Evolutionary conservation across 2,797 vertebrate species (phyloP), one percentile per base, ranked within the genome.

Genomic region (Chromis chromis): DNA sequence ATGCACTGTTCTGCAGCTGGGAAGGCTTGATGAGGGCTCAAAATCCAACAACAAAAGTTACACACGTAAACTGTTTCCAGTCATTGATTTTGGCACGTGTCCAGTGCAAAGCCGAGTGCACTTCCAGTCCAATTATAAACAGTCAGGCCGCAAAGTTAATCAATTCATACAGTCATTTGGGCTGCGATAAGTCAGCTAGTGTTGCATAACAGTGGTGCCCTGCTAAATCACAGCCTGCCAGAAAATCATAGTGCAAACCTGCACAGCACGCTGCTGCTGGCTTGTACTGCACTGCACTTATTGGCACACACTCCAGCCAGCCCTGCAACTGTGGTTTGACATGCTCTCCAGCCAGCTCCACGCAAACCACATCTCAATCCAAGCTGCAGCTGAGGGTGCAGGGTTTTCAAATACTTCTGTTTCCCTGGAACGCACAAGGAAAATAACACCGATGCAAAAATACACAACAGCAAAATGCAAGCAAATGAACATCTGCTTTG

Each of bases 121-220:
- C 81, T 86, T 88, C 85, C 83, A 87, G 83, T 85, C 82, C 88
- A 86, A 91, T 90, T 90, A 88, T 83, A 82, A 87, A 83, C 80
- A 86, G 81, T 78, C 79, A 36, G 79, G 74, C 69, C 28, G 8
- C 76, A 66, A 70, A 83, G 85, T 85, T 86, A 87, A 93, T 93
- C 88, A 90, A 90, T 93, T 91, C 89, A 91, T 86, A 85, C 84
- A 74, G 86, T 76, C 81, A 72, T 88, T 87, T 88, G 77, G 83
- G 78, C 70, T 74, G 74, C 13, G 70, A 89, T 88, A 88, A 87
- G 83, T 90, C 88, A 87, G 88, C 78, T 58, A 63, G 82, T 87
- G 87, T 92, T 92, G 86, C 89, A 42, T 86, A 92, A 91, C 78
- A 76, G 80, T 54, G 69, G 65, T 50, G 74, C 58, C 70, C 68